Evolutionary conservation across 2,113 vertebrate genomes (phyloP), one percentile per base, ranked within the genome.

Genomic region (Phrynocephalus versicolor): DNA sequence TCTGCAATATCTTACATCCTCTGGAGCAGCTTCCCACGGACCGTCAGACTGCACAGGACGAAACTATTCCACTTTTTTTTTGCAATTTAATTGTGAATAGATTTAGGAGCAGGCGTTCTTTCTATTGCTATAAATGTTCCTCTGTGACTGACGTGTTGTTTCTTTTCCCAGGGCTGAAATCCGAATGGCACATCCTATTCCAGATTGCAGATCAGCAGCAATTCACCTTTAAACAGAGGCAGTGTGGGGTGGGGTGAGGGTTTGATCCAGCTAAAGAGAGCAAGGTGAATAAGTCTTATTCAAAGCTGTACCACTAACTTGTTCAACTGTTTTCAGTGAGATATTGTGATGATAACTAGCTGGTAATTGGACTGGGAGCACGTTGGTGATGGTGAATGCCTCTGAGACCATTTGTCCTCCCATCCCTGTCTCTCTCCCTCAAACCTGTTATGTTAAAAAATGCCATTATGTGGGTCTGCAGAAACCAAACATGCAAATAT

Each of bases 381-480:
- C 15, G 25, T 60, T 41, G 39, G 35, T 60, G 27, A 70, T 71
- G 2, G n/a, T 72, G 41, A 72, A 58, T 55, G 14, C 45, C 41
- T 71, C 60, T 62, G 35, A 51, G 30, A 60, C 30, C 19, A 71
- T 85, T 60, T 79, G n/a, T 71, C 76, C 21, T 58, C 79, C 57
- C 33, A 27, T 37, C n/a, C 19, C n/a, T 85, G 27, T 79, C 65
- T 79, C 37, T 79, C 33, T 60, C 64, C 14, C 65, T 57, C 16
- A 58, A 57, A 60, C 67, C 41, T 35, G 16, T 58, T 85, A 30
- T 85, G 65, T 71, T 60, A 41, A 45, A 62, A 85, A 72, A 85
- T 62, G 51, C 55, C 37, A 79, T 60, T 84, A 51, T 65, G n/a
- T 45, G 33, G 82, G n/a, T 45, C 60, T 35, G 57, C 57, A 85